These are phyloP conservation scores for Pristionchus arcanus DNA, from an alignment of 2,888 invertebrate species.

Conservation along the genomic window DNA sequence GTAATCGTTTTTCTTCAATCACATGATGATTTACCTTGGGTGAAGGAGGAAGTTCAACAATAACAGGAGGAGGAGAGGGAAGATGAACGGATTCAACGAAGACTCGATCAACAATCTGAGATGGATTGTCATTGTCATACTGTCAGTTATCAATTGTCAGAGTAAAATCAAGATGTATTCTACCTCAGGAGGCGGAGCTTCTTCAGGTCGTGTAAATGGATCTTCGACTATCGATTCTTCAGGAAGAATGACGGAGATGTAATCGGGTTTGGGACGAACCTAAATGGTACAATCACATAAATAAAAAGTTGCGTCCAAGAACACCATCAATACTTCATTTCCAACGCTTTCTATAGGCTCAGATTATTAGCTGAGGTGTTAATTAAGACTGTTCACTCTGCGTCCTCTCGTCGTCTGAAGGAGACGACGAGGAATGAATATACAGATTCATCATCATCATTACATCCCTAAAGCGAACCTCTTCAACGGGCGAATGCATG, in stretches of 20 bases:
- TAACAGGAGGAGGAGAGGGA: constrained; percentile 43
- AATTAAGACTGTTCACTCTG: no score
- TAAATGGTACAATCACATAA: neutral
- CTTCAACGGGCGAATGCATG: constrained; percentile 61
- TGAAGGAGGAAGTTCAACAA: constrained; percentile 31
- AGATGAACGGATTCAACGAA: constrained; percentile 18
- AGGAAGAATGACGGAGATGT: neutral
- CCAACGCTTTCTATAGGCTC: no score
- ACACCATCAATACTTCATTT: no score
- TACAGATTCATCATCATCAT: no score
- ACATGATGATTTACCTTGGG: neutral
- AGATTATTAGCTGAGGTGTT: no score
- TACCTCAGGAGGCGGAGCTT: constrained; percentile 15
- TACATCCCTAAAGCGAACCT: constrained; percentile 19
- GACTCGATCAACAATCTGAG: constrained; percentile 41
- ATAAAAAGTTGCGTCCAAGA: no score
- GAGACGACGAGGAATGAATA: no score
- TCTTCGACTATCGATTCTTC: constrained; percentile 43
- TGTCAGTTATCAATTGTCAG: no score
- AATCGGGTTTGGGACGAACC: constrained; percentile 12
- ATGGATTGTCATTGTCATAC: no score
- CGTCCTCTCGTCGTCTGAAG: no score
- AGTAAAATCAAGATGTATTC: neutral
- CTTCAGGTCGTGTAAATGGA: constrained; percentile 10
- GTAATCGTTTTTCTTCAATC: neutral